Conservation (phyloP, 2,113 vertebrate genomes). For the Hyperoodon ampullatus region DNA sequence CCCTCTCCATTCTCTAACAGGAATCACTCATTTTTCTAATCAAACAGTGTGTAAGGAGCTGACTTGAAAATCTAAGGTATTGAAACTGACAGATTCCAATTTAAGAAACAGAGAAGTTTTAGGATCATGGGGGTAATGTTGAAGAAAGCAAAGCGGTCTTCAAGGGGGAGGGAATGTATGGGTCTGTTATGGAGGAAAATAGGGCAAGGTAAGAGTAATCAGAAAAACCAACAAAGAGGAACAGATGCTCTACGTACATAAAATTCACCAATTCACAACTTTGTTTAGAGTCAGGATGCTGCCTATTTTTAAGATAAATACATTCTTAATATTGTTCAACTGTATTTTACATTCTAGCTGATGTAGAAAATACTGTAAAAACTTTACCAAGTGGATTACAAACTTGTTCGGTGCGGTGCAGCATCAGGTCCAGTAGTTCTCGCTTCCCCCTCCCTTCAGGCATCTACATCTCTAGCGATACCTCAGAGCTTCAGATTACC, state of each 20-base stretch:
- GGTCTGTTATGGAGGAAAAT: not conserved
- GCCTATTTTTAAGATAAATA: not conserved
- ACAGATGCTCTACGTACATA: not conserved
- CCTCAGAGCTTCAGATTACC: not conserved
- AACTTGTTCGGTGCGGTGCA: not conserved
- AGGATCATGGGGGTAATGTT: not conserved
- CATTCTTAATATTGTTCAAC: not conserved
- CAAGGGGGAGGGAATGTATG: not conserved
- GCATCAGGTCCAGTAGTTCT: not conserved
- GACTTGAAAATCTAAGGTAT: not conserved
- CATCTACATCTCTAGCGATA: not conserved
- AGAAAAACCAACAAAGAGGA: not conserved
- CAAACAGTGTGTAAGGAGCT: not conserved
- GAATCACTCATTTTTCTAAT: not conserved
- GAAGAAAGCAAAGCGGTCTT: not conserved
- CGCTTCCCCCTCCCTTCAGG: not conserved
- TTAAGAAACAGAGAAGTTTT: not conserved
- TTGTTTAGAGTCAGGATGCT: not conserved
- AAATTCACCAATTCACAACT: not conserved
- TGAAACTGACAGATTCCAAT: not conserved
- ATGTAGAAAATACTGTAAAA: not conserved
- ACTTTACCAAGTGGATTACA: not conserved
- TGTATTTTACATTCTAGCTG: not conserved
- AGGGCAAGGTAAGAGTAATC: not conserved
- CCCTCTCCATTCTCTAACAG: not conserved